Base-by-base conservation (phyloP, 1,140 invertebrate species). In the Drosophila repletoides region DNA sequence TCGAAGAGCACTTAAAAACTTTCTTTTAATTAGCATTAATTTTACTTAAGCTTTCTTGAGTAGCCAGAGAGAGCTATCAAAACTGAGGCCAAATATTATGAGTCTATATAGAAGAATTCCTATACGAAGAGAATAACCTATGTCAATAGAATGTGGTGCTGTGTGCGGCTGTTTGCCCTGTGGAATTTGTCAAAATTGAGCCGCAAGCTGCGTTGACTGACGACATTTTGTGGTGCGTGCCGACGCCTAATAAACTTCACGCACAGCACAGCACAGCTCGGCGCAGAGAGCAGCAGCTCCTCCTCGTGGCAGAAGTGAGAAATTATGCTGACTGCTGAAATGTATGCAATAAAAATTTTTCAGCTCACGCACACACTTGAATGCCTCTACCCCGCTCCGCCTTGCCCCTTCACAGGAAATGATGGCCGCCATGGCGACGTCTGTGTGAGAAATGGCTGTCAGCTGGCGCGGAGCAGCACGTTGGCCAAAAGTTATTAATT, bases 301-400 rank as follows among this genome's bases (percentile, higher is more conserved):
- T n/a, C 7, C 33, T 24, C 45, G 36, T 28, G 9, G 51, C 69
- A 58, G 60, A 87, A 87, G 74, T 87, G 83, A 84, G 79, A 84
- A 84, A 84, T 86, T 79, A 80, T 83, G 81, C 72, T 75, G 76
- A 83, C 74, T 83, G 74, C 67, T 79, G 28, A 69, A 87, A 87
- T 77, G 83, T 88, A 88, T 88, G 83, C 83, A 88, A 88, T 88
- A 88, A 88, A 88, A 81, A 88, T 88, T 88, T 77, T 86, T 86
- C 75, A 84, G 71, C 73, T 83, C 77, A 77, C 79, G 75, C 80
- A 73, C 72, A 68, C 69, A 55, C 43, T 34, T 33, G 51, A 41
- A 51, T 21, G 61, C 52, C 52, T 29, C 36, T 28, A 31, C 24
- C 45, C 51, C 26, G n/a, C n/a, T n/a, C n/a, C n/a, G n/a, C n/a